Conservation (phyloP, 2,888 invertebrate species). For the Andrena haemorrhoa region DNA sequence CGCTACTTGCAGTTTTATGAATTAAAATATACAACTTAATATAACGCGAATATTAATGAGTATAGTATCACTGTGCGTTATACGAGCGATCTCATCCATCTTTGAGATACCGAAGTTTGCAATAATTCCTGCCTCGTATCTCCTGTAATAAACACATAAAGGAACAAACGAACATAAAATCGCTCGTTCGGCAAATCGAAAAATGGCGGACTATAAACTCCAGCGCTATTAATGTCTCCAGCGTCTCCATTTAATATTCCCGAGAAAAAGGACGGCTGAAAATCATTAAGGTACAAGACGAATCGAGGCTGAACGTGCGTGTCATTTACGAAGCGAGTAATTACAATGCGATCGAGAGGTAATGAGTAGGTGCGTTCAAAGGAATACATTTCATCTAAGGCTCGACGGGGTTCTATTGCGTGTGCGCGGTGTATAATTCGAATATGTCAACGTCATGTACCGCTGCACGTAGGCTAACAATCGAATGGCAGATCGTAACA, state of each 20-base stretch:
- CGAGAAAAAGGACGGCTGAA: neutral
- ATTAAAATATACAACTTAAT: too few relatives aligned
- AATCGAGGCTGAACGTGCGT: slow-evolving; percentile 16
- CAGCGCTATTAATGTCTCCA: neutral
- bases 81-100: neutral
- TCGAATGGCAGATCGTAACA: slow-evolving; percentile 29
- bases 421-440: slow-evolving; percentile 45
- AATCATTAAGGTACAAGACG: slow-evolving; percentile 7
- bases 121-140: too few relatives aligned
- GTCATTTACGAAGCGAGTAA: slow-evolving; percentile 24
- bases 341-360: slow-evolving; percentile 41
- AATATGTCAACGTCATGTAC: slow-evolving; percentile 56
- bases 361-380: slow-evolving; percentile 43
- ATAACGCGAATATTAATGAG: neutral
- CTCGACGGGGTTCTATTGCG: slow-evolving; percentile 33
- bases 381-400: slow-evolving; percentile 41
- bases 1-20: too few relatives aligned
- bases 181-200: neutral
- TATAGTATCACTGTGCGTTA: neutral
- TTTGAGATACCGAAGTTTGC: too few relatives aligned
- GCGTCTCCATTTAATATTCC: slow-evolving; percentile 8
- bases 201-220: neutral
- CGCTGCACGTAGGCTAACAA: slow-evolving; percentile 40
- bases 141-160: neutral
- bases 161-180: neutral